phyloP scores from a whole-genome alignment of 2,797 vertebrate species.

The Phrynocephalus guinanensis region DNA sequence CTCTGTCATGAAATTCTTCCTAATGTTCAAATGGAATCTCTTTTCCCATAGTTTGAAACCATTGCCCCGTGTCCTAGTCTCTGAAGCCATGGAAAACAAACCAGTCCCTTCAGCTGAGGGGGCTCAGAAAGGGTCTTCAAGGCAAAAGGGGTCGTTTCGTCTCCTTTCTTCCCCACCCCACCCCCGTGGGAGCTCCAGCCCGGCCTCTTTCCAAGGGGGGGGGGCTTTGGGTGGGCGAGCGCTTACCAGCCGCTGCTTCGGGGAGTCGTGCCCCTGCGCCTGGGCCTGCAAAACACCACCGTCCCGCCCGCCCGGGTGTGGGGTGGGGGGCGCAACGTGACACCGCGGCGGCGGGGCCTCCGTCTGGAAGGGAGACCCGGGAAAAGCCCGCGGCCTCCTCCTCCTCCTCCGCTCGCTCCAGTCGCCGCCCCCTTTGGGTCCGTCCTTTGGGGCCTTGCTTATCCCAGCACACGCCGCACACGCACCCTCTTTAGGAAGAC shows the following conservation, averaged over 20 bases:
- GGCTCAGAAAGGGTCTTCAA: background rate
- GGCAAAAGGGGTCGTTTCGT: too few relatives aligned
- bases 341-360: background rate
- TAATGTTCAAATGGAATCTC: too few relatives aligned
- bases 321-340: background rate
- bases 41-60: too few relatives aligned
- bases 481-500: too few relatives aligned
- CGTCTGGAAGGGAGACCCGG: background rate
- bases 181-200: background rate
- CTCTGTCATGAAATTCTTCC: too few relatives aligned
- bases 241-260: slow-evolving; percentile 15
- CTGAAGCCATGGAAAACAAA: too few relatives aligned
- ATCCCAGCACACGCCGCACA: background rate
- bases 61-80: too few relatives aligned
- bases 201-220: background rate
- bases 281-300: slow-evolving; percentile 32
- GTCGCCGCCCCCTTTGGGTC: background rate
- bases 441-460: background rate
- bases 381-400: background rate
- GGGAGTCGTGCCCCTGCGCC: background rate
- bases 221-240: background rate
- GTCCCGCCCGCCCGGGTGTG: background rate
- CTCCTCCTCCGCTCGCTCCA: background rate
- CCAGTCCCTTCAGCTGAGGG: background rate
- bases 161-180: background rate